phyloP scores from a whole-genome alignment of 2,113 vertebrate genomes.

The Lepisosteus oculatus region DNA sequence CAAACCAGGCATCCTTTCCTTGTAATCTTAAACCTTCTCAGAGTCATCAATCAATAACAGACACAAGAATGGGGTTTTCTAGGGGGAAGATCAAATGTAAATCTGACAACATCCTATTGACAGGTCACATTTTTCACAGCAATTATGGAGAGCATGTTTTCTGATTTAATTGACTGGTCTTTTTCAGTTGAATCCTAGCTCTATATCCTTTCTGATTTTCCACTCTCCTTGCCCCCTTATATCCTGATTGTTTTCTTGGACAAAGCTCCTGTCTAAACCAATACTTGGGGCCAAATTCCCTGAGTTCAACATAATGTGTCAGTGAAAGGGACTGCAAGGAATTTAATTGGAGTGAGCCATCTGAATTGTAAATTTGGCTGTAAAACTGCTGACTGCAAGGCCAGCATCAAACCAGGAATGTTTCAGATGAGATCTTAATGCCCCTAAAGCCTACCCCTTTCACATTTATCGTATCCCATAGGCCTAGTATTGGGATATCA shows the following conservation, averaged over 20 bases:
- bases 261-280: slow-evolving; percentile 46
- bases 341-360: slow-evolving; percentile 25
- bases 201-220: slow-evolving; percentile 23
- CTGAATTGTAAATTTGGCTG: neutral
- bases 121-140: neutral
- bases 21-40: no score
- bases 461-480: no score
- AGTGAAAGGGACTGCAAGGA: slow-evolving; percentile 18
- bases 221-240: slow-evolving; percentile 31
- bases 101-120: slow-evolving; percentile 16
- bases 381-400: slow-evolving; percentile 46
- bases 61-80: no score
- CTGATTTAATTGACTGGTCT: slow-evolving; percentile 31
- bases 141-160: slow-evolving; percentile 16
- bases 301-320: neutral
- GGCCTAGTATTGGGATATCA: no score
- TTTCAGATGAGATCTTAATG: slow-evolving; percentile 25
- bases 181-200: slow-evolving; percentile 29
- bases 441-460: neutral
- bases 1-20: no score
- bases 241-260: slow-evolving; percentile 44
- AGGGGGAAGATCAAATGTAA: neutral
- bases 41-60: no score
- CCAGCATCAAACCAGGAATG: slow-evolving; percentile 6
- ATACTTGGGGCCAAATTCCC: slow-evolving; percentile 19